Base-by-base conservation (phyloP, 2,113 vertebrate genomes). In the Herpailurus yagouaroundi region DNA sequence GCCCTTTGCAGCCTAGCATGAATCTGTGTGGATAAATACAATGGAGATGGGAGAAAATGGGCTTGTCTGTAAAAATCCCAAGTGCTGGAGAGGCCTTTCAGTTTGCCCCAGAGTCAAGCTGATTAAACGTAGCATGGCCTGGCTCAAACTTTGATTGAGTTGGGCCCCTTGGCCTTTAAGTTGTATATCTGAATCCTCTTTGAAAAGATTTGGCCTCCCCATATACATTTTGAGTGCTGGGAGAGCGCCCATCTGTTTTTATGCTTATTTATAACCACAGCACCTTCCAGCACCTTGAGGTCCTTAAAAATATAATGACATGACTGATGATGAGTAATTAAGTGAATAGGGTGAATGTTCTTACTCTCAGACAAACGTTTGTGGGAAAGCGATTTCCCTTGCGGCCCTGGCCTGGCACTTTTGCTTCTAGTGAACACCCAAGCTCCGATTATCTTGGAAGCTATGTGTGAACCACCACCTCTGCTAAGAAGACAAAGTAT, bases 291-390 rank as follows among this genome's bases (percentile, higher is more conserved):
- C 74, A 64, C 55, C 76, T 36, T 66, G 92, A 89, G 93, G 87
- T 71, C 89, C 82, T 92, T 91, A 91, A 93, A 94, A 93, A 95
- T 95, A 86, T 68, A 94, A 92, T 48, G 68, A 69, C 68, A 83
- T 83, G 97, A 92, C 94, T 89, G 81, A 96, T 80, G 91, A 97
- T 93, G 85, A 96, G 55, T 90, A 96, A 90, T 81, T 95, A 95
- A 64, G 86, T 77, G 79, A 83, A 92, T 9, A 74, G 41, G 52
- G 74, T 76, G 48, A 80, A 87, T 88, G 74, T 76, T 96, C 74
- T 50, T 94, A 69, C 41, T 80, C 73, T 79, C 87, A 63, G 71
- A 96, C 29, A 66, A 74, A 89, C 11, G 3, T 80, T 33, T 94
- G 82, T 86, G 93, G 96, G 92, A 87, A 94, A 91, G 86, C 36